These are phyloP conservation scores for Nymphalis c-album DNA, from an alignment of 2,888 invertebrate genomes.

Conservation along the genomic window DNA sequence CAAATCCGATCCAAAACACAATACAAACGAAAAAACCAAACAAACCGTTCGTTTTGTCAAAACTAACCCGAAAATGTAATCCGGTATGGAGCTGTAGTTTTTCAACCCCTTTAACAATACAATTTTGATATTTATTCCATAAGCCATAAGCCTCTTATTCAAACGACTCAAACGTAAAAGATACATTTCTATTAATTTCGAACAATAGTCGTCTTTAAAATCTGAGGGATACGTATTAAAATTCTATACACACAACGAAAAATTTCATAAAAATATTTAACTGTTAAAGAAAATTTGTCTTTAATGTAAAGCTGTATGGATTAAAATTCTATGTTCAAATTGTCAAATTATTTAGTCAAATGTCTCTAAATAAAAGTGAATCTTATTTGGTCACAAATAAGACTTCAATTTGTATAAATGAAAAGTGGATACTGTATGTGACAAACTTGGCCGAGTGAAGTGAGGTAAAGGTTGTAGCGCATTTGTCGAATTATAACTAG, in stretches of 20 bases:
- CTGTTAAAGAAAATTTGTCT: slow-evolving; percentile 3
- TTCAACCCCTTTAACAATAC: not conserved
- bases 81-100: slow-evolving; percentile 28
- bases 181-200: not conserved
- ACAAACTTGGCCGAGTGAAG: slow-evolving; percentile 35
- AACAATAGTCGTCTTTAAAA: not conserved
- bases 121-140: not conserved
- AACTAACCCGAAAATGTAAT: slow-evolving; percentile 38
- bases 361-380: slow-evolving; percentile 6
- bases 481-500: slow-evolving; percentile 7
- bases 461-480: slow-evolving; percentile 21
- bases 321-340: not conserved
- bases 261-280: not conserved
- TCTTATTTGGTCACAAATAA: slow-evolving; percentile 9
- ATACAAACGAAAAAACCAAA: slow-evolving; percentile 20
- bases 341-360: not conserved
- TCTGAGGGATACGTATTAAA: not conserved
- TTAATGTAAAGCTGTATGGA: not conserved
- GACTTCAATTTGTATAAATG: slow-evolving; percentile 12
- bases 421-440: slow-evolving; percentile 31
- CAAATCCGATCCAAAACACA: slow-evolving; percentile 22
- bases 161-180: not conserved
- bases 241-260: not conserved
- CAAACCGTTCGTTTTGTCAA: slow-evolving; percentile 34
- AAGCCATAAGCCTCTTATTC: not conserved